These are phyloP conservation scores for Zaprionus capensis DNA, from an alignment of 1,140 invertebrate species.

Conservation along the genomic window DNA sequence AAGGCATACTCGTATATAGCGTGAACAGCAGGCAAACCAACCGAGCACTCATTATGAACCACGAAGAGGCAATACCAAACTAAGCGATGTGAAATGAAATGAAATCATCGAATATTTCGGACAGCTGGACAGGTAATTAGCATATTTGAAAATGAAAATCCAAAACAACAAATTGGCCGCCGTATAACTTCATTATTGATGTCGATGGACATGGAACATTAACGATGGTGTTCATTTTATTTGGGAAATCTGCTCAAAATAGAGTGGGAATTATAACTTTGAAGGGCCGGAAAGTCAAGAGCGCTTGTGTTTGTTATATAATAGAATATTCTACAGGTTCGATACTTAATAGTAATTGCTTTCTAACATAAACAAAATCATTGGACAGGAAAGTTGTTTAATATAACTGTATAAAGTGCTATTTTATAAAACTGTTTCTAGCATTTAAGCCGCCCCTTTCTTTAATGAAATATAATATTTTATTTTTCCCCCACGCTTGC, in stretches of 20 bases:
- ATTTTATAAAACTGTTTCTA: neutral
- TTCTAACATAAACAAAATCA: neutral
- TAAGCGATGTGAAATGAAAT: slow-evolving; percentile 1
- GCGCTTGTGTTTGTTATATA: neutral
- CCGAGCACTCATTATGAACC: neutral
- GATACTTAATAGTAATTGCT: no score
- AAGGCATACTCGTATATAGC: neutral
- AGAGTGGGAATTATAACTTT: neutral
- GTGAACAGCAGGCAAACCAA: neutral
- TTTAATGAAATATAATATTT: neutral
- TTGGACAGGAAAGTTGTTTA: neutral
- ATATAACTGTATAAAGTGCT: neutral
- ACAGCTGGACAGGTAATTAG: slow-evolving; percentile 2
- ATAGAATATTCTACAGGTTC: neutral
- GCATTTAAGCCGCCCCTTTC: neutral
- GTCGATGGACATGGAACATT: slow-evolving; percentile 1
- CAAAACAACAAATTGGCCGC: neutral
- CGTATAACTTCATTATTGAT: neutral
- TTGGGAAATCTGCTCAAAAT: neutral
- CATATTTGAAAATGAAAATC: neutral
- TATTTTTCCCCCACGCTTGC: neutral
- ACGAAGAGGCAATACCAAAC: neutral
- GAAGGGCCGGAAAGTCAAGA: neutral
- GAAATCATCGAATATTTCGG: neutral
- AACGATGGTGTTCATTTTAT: neutral